Evolutionary conservation across 1,140 invertebrate species (phyloP).

Genomic region (Leptinotarsa lineolata): DNA sequence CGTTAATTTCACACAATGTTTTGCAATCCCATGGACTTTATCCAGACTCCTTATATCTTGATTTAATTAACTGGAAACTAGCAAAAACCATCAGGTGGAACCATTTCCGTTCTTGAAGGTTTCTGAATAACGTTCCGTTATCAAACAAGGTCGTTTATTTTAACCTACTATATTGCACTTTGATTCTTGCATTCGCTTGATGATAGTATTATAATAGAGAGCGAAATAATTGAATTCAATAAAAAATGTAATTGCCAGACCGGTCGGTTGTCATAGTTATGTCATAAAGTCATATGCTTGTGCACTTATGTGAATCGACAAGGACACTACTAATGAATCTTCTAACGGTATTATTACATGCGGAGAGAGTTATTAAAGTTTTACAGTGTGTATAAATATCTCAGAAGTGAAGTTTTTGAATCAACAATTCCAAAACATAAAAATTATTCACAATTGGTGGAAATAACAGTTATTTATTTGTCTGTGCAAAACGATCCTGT

Average conservation of each 20-base stretch:
- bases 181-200: slow-evolving; percentile 2
- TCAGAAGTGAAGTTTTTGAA: no score
- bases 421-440: no score
- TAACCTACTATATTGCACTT: not conserved
- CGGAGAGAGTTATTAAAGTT: not conserved
- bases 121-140: slow-evolving; percentile 29
- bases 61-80: slow-evolving; percentile 13
- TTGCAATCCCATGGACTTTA: no score
- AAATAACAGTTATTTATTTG: no score
- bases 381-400: not conserved
- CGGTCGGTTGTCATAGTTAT: not conserved
- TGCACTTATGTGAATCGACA: not conserved
- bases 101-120: slow-evolving; percentile 35
- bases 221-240: slow-evolving; percentile 6
- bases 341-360: slow-evolving; percentile 1
- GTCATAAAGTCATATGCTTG: not conserved
- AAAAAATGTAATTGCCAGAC: not conserved
- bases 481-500: no score
- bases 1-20: no score
- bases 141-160: slow-evolving; percentile 28
- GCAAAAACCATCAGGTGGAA: slow-evolving; percentile 31
- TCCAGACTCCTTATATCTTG: not conserved
- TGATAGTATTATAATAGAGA: not conserved
- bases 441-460: no score
- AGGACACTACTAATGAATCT: slow-evolving; percentile 6